Evolutionary conservation across 2,888 invertebrate genomes (phyloP).

Genomic region (Drosophila rubida): DNA sequence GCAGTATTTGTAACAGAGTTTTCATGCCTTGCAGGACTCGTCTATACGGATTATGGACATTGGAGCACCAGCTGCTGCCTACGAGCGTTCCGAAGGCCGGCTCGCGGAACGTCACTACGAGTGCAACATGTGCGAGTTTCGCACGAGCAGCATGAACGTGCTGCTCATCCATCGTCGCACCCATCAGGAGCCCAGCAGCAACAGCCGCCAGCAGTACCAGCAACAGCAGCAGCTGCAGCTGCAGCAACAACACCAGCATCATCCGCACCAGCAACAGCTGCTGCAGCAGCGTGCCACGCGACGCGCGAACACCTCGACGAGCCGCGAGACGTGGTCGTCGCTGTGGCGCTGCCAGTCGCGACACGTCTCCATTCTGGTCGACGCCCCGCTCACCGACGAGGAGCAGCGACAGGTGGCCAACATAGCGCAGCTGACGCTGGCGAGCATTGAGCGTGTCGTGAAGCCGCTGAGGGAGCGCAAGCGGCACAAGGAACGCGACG

Average conservation of each 20-base stretch:
- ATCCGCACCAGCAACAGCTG: conserved; percentile 10
- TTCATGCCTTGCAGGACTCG: no score
- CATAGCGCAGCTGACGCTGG: conserved; percentile 51
- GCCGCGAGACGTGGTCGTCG: conserved; percentile 5
- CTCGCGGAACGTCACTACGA: conserved; percentile 27
- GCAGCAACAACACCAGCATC: conserved; percentile 1
- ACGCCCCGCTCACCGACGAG: conserved; percentile 47
- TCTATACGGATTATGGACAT: conserved; percentile 59
- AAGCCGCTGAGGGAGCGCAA: conserved; percentile 22
- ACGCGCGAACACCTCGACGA: conserved; percentile 27
- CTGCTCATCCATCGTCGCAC: conserved; percentile 56
- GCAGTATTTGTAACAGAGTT: no score
- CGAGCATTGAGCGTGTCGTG: conserved; percentile 53
- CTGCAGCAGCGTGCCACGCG: conserved; percentile 16
- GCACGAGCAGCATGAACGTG: conserved; percentile 59
- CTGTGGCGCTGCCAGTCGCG: conserved; percentile 59
- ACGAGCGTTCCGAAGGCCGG: conserved; percentile 1
- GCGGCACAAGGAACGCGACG: background rate
- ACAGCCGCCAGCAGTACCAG: conserved; percentile 7
- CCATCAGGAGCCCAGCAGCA: conserved; percentile 32
- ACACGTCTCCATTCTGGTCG: conserved; percentile 63
- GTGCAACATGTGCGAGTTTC: conserved; percentile 49
- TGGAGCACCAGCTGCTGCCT: conserved; percentile 16
- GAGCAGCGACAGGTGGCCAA: conserved; percentile 44
- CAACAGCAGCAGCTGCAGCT: conserved; percentile 9